These are phyloP conservation scores for Merops nubicus DNA, from an alignment of 2,113 vertebrate genomes.

Conservation along the genomic window DNA sequence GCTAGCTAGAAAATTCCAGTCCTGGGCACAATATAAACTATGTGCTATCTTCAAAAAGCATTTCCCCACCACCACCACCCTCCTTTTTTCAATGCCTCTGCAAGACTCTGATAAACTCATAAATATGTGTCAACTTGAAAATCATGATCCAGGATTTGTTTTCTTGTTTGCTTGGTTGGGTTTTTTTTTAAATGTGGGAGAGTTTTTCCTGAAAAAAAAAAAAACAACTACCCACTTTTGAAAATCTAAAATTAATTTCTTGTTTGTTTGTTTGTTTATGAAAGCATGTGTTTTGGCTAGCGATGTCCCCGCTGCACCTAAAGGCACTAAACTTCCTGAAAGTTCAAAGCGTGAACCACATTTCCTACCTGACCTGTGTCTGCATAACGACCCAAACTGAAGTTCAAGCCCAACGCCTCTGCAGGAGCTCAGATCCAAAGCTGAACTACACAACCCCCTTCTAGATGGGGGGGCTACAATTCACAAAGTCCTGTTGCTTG, in stretches of 20 bases:
- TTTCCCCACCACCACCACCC: not conserved
- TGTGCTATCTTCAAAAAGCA: not conserved
- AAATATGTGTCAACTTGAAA: not conserved
- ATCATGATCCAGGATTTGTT: not conserved
- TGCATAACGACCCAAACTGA: fast-evolving
- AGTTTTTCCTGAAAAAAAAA: not conserved
- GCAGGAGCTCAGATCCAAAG: not conserved
- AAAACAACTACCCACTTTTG: not conserved
- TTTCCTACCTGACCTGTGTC: fast-evolving
- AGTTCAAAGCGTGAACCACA: not conserved
- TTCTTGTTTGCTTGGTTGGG: not conserved
- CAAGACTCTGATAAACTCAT: not conserved
- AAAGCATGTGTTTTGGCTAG: not conserved
- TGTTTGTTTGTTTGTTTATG: not conserved
- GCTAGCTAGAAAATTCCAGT: slow-evolving; percentile 30
- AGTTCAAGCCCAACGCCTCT: not conserved
- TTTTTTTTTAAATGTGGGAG: not conserved
- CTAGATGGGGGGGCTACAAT: fast-evolving
- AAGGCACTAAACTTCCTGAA: not conserved
- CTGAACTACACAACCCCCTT: not conserved
- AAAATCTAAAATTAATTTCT: not conserved
- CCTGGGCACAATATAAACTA: slow-evolving; percentile 13
- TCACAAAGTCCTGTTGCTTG: not conserved
- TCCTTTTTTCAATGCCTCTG: not conserved
- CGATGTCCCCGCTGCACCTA: not conserved